Percentiles rank a stretch among this genome's conserved stretches.
Conservation (phyloP, 2,113 vertebrate genomes). For the Acanthochromis polyacanthus region DNA sequence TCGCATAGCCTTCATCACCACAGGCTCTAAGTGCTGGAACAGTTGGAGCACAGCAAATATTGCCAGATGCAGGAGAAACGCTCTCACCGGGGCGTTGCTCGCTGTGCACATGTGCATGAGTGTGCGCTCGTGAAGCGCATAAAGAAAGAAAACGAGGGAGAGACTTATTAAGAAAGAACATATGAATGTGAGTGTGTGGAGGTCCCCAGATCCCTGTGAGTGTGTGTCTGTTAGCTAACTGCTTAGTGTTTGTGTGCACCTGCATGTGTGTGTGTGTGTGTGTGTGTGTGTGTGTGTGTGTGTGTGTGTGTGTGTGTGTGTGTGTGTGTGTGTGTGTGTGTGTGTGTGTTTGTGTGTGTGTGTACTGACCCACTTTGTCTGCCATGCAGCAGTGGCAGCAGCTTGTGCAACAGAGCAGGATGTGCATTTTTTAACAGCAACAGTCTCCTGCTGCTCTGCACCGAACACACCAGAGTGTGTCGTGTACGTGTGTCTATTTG, state of each 20-base stretch:
- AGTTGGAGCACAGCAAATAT: slow-evolving; percentile 64
- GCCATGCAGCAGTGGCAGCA: slow-evolving; percentile 71
- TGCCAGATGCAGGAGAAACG: slow-evolving; percentile 44
- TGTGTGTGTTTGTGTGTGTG: slow-evolving; percentile 32
- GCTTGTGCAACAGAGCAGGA: slow-evolving; percentile 79
- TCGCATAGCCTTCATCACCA: slow-evolving; percentile 31
- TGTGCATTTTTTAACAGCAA: slow-evolving; percentile 79
- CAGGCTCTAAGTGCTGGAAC: slow-evolving; percentile 43
- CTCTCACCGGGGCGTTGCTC: slow-evolving; percentile 44
- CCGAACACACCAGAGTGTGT: slow-evolving; percentile 25
- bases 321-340: slow-evolving; percentile 3
- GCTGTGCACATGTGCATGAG: slow-evolving; percentile 6
- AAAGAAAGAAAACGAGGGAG: slow-evolving; percentile 1
- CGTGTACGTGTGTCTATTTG: too few species aligned
- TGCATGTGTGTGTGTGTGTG: neutral
- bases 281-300: slow-evolving; percentile 13
- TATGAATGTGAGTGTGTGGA: slow-evolving; percentile 37
- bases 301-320: slow-evolving; percentile 22
- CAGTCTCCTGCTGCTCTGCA: slow-evolving; percentile 67
- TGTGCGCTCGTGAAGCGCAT: slow-evolving; percentile 10
- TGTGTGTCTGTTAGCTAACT: slow-evolving; percentile 8
- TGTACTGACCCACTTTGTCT: slow-evolving; percentile 77
- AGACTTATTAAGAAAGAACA: slow-evolving; percentile 46
- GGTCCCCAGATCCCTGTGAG: slow-evolving; percentile 25
- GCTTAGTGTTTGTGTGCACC: too few species aligned